Evolutionary conservation across 1,140 invertebrate species (phyloP), one percentile per base, ranked within the genome.

Genomic region (Euwallacea similis): DNA sequence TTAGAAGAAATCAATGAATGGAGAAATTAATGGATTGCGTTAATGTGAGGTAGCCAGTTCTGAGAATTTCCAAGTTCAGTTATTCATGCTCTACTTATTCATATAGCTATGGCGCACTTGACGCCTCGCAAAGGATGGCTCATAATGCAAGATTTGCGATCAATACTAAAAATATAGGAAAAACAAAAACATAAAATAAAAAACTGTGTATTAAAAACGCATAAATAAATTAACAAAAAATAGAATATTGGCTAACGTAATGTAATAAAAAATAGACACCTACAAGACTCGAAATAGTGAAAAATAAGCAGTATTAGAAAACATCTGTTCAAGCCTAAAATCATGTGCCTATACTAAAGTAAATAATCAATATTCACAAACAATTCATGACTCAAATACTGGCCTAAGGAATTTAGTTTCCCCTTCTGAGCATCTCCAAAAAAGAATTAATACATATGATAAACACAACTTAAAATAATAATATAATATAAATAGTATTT

Each of bases 141-240:
- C 21, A 33, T 33, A 1, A 33, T 33, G 21, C 21, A 1, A 33
- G 21, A 33, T 33, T 33, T 1, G 21, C 21, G 21, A 33, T 33
- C 21, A 62, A 13, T 9, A 50, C 13, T 11, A 65, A 54, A 53
- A 65, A 63, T 7, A 54, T 21, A 15, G 56, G 59, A 71, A 42
- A 71, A 73, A 73, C 42, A 50, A 71, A 75, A 62, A 54, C 11
- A 44, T 56, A 64, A 71, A 71, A 71, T 33, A 33, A 72, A 65
- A 67, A 72, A 69, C 64, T 64, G 66, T 72, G 71, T 73, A 73
- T 68, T 74, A 66, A 67, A 62, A 71, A 42, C 70, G 42, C 65
- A 71, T 81, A 83, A 83, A 82, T 80, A 79, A 44, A 69, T 62
- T 68, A 76, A 73, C 65, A 72, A 74, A 62, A 69, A 73, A 74